These are phyloP conservation scores for Nanorana parkeri DNA, from an alignment of 2,113 vertebrate genomes.

Conservation along the genomic window DNA sequence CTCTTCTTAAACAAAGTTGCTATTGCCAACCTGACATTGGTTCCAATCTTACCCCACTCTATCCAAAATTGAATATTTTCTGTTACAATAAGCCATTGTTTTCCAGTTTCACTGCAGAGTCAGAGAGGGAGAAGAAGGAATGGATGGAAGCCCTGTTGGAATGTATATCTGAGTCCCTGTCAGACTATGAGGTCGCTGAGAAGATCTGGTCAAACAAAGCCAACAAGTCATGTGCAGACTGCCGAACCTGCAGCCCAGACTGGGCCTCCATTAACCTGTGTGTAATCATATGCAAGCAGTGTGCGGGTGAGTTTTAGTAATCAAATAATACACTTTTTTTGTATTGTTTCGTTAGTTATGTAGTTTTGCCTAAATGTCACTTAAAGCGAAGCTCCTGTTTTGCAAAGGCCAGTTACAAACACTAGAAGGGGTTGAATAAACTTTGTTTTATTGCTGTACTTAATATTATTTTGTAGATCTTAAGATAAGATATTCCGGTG, in stretches of 20 bases:
- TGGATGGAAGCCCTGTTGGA: slow-evolving; percentile 95
- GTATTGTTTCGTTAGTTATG: too few species aligned
- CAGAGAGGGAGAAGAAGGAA: slow-evolving; percentile 87
- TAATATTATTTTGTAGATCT: too few species aligned
- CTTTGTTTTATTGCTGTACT: too few species aligned
- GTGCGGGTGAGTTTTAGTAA: slow-evolving; percentile 78
- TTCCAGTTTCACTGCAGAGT: slow-evolving; percentile 88
- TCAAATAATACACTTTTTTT: too few species aligned
- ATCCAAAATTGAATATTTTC: background rate
- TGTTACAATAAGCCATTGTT: background rate
- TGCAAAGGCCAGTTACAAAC: too few species aligned
- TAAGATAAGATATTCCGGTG: too few species aligned
- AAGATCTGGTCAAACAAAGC: slow-evolving; percentile 98
- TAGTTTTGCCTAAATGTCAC: too few species aligned
- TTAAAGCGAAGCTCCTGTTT: too few species aligned
- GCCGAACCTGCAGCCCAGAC: slow-evolving; percentile 86
- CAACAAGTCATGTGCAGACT: slow-evolving; percentile 91
- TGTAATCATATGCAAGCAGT: slow-evolving; percentile 98
- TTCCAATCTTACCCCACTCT: too few species aligned
- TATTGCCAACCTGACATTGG: too few species aligned
- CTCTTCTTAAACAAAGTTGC: too few species aligned
- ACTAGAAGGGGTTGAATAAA: too few species aligned
- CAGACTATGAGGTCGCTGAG: slow-evolving; percentile 96
- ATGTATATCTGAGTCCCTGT: slow-evolving; percentile 90
- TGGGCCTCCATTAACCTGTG: slow-evolving; percentile 98